Base-by-base conservation (phyloP, 2,797 vertebrate species). In the Antennarius maculatus region DNA sequence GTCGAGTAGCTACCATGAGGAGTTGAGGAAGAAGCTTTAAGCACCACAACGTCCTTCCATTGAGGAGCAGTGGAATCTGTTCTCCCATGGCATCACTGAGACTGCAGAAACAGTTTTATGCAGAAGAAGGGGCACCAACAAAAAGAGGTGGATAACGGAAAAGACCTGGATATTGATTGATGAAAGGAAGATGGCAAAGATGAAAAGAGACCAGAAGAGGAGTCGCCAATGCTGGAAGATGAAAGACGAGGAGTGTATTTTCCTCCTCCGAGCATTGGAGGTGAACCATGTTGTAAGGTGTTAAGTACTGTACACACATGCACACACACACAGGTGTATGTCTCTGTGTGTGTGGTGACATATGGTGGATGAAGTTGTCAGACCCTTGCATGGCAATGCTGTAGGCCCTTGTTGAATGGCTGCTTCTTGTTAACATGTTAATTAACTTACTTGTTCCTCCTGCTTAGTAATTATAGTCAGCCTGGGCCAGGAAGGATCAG, bases 341-440 rank as follows among this genome's bases (percentile, higher is more conserved):
- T 74, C 7, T 74, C 7, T 72, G 61, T 67, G 64, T 5, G 61
- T 23, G 16, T 18, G 60, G 77, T 83, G 84, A 88, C 86, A 91
- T 85, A 88, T 88, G 86, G 83, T 61, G 77, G 77, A 85, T 82
- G 83, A 83, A 89, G 87, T 81, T 71, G 81, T 92, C 88, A 88
- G 78, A 77, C 76, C 69, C 65, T 58, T 47, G 55, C 61, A 68
- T 64, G 12, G 82, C 48, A 41, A 43, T 57, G 81, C 75, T 72
- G 76, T 72, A 57, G 85, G 79, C 76, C 69, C 58, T 68, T 83
- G 86, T 85, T 74, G 51, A 71, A 69, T 73, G 86, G 77, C 76
- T 83, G 83, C 81, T 69, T 77, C 88, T 90, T 72, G 86, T 91
- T 91, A 91, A 82, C 53, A 61, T 86, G 88, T 82, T 93, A 91